Conservation (phyloP, 2,113 vertebrate species). For the Anhinga rufa region DNA sequence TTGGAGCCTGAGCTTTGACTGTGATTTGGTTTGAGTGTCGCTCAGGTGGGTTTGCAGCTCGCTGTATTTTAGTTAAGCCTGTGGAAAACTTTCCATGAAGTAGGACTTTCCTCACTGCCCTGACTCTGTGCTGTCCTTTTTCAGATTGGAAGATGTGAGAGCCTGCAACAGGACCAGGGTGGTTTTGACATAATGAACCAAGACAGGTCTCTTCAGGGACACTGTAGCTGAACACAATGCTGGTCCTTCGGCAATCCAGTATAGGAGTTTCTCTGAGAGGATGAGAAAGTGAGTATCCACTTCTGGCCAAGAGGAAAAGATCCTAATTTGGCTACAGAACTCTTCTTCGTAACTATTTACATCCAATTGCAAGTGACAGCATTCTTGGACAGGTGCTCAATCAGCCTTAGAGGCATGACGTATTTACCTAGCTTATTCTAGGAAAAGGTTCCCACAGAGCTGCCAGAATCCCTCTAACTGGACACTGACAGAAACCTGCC, state of each 20-base stretch:
- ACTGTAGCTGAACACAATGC: background rate
- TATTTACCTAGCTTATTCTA: background rate
- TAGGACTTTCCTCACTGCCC: background rate
- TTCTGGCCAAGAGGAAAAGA: background rate
- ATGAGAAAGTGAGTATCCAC: background rate
- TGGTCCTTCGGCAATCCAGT: background rate
- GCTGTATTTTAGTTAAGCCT: background rate
- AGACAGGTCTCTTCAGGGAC: background rate
- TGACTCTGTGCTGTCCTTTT: background rate
- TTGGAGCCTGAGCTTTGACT: background rate
- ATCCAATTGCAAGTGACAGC: background rate
- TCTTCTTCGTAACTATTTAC: background rate
- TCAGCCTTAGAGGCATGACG: background rate
- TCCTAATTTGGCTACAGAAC: background rate
- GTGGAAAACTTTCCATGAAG: background rate
- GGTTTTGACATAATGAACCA: background rate
- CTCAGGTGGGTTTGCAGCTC: background rate
- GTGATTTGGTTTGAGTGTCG: background rate
- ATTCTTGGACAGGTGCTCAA: background rate
- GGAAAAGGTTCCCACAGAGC: background rate
- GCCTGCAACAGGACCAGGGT: background rate
- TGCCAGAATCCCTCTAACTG: background rate
- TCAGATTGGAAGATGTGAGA: background rate
- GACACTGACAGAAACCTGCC: background rate
- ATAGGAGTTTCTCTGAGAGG: background rate